These are phyloP conservation scores for Bujurquina vittata DNA, from an alignment of 2,113 vertebrate genomes.

Conservation along the genomic window DNA sequence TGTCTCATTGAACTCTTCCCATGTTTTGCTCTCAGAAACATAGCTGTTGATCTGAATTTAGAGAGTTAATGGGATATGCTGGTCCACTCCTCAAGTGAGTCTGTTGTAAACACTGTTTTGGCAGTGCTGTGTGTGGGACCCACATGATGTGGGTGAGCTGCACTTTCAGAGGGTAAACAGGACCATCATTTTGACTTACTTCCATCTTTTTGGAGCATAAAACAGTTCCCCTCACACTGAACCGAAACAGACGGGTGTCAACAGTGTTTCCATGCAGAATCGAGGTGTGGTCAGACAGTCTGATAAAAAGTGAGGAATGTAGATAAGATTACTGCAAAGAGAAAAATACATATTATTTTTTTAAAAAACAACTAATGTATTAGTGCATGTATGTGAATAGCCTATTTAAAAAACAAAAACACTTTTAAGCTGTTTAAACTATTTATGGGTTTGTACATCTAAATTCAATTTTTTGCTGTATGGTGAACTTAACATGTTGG, in stretches of 20 bases:
- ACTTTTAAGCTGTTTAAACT: no score
- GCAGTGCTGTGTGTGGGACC: not conserved
- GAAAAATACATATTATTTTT: not conserved
- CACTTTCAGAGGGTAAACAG: not conserved
- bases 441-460: not conserved
- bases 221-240: not conserved
- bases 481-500: not conserved
- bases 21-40: slow-evolving; percentile 36
- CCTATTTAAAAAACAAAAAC: not conserved
- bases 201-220: not conserved
- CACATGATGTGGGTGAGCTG: slow-evolving; percentile 20
- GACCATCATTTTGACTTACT: not conserved
- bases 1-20: not conserved
- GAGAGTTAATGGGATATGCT: slow-evolving; percentile 55
- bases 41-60: slow-evolving; percentile 73
- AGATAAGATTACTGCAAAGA: not conserved
- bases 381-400: not conserved
- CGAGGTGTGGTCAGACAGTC: not conserved
- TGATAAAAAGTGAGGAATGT: not conserved
- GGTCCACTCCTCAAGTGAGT: slow-evolving; percentile 66
- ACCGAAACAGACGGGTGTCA: not conserved
- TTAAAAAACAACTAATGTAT: not conserved
- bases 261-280: not conserved
- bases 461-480: not conserved
- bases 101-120: slow-evolving; percentile 61